Conservation (phyloP, 1,140 invertebrate genomes). For the Dinothrombium tinctorium region DNA sequence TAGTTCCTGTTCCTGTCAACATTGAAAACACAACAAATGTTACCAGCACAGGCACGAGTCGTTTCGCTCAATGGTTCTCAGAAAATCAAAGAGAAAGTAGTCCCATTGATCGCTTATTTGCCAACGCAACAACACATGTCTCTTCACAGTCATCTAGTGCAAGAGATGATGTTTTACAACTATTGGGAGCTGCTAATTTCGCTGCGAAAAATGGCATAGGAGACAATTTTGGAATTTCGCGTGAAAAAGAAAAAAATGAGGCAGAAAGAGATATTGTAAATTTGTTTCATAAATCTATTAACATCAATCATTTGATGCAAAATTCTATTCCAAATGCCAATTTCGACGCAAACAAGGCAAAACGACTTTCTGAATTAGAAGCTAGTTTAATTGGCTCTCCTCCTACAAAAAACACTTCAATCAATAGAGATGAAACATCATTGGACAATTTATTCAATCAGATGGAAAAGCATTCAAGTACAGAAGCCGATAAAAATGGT, state of each 20-base stretch:
- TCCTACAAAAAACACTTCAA: too few species aligned
- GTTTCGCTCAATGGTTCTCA: constrained; percentile 1
- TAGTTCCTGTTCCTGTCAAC: not conserved
- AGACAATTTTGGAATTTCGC: not conserved
- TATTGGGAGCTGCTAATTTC: not conserved
- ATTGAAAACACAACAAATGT: not conserved
- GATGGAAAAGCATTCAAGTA: too few species aligned
- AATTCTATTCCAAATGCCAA: not conserved
- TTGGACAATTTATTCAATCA: too few species aligned
- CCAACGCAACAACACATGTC: not conserved
- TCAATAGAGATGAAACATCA: too few species aligned
- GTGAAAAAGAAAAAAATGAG: not conserved
- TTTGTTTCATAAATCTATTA: not conserved
- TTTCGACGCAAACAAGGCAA: not conserved
- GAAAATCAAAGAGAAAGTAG: not conserved
- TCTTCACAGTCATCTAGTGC: too few species aligned
- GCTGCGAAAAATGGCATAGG: not conserved
- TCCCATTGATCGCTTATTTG: not conserved
- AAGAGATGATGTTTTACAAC: not conserved
- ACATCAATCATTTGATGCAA: constrained; percentile 1
- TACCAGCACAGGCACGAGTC: not conserved
- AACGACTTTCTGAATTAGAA: not conserved
- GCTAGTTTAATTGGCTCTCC: not conserved
- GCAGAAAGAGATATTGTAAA: not conserved
- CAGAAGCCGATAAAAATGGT: too few species aligned